phyloP scores from a whole-genome alignment of 1,140 invertebrate genomes.

The Zophobas morio region DNA sequence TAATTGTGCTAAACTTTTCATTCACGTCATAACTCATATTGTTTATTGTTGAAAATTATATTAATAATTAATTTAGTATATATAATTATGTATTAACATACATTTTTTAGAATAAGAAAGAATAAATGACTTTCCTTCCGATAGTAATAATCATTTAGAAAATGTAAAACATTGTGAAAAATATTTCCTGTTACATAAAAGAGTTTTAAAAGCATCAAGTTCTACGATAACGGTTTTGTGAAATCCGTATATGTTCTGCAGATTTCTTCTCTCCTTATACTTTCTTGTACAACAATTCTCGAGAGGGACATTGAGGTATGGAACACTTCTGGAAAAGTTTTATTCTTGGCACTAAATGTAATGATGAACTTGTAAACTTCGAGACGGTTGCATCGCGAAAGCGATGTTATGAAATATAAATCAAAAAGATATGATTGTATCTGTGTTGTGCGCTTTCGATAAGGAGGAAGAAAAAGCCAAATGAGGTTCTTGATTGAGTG shows the following conservation, averaged over 20 bases:
- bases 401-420: constrained; percentile 39
- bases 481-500: constrained; percentile 44
- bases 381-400: constrained; percentile 22
- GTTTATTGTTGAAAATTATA: no score
- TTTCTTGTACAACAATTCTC: constrained; percentile 34
- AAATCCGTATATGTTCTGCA: neutral
- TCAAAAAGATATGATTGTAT: constrained; percentile 7
- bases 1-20: no score
- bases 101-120: no score
- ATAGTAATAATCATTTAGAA: no score
- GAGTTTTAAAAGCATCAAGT: constrained; percentile 8
- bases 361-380: constrained; percentile 42
- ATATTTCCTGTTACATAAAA: neutral
- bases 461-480: constrained; percentile 44
- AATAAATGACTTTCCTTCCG: no score
- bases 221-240: constrained; percentile 23
- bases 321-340: constrained; percentile 46
- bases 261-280: constrained; percentile 4
- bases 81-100: no score
- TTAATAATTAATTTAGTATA: no score
- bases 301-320: constrained; percentile 26
- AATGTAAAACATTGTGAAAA: neutral
- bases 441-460: constrained; percentile 1
- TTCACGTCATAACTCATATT: no score
- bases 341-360: constrained; percentile 46